A percentile compares a stretch with the other conserved stretches of the same genome.
These are phyloP conservation scores for Trichacis sp. DNA, from an alignment of 2,888 invertebrate genomes.

Conservation along the genomic window DNA sequence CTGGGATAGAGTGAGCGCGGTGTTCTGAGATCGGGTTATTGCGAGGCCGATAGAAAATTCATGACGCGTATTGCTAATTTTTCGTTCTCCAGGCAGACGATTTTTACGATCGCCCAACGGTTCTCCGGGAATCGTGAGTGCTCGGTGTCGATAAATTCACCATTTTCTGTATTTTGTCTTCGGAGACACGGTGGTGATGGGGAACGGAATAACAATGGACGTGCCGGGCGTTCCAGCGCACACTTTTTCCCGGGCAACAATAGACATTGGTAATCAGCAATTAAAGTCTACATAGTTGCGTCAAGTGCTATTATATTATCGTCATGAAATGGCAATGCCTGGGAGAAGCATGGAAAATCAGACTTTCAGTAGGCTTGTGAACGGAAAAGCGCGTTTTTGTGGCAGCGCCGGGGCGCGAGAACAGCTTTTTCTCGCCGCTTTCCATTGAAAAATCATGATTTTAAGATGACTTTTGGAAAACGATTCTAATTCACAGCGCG, in stretches of 20 bases:
- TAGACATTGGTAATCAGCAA: not conserved
- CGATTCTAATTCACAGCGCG: constrained; percentile 27
- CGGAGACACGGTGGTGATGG: not conserved
- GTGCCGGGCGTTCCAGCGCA: constrained; percentile 1
- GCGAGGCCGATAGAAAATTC: not conserved
- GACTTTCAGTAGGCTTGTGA: too few species aligned
- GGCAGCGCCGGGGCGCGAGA: too few species aligned
- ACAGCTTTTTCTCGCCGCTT: too few species aligned
- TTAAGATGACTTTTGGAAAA: not conserved
- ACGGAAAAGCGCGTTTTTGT: too few species aligned
- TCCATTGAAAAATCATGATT: too few species aligned
- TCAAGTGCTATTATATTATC: constrained; percentile 1
- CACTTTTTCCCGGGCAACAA: constrained; percentile 3
- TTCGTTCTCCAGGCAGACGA: too few species aligned
- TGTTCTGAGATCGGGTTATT: constrained; percentile 17
- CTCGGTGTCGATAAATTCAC: not conserved
- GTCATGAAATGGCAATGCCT: not conserved
- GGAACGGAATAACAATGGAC: not conserved
- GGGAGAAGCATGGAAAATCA: too few species aligned
- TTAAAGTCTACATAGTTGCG: constrained; percentile 5
- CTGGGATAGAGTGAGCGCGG: constrained; percentile 12
- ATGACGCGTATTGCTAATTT: not conserved
- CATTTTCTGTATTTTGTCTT: constrained; percentile 5
- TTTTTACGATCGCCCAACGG: too few species aligned
- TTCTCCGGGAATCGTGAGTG: not conserved